Evolutionary conservation across 2,888 invertebrate genomes (phyloP), one percentile per base, ranked within the genome.

Genomic region (Hyposoter dolosus): DNA sequence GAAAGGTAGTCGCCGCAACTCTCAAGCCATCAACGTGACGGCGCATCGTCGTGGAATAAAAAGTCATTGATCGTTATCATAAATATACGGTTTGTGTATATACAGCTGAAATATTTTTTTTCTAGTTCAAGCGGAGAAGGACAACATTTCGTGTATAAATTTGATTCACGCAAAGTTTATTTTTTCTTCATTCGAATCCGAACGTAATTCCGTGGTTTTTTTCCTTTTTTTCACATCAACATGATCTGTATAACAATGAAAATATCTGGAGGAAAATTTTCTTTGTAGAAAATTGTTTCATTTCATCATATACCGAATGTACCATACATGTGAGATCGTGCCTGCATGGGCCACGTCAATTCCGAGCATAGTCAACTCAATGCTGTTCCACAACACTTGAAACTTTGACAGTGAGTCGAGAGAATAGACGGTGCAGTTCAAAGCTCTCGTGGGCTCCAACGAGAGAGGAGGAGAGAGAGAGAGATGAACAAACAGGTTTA

Each of bases 381-480:
- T 32, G 1, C n/a, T 23, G 45, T 56, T 40, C 40, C 45, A 28
- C 12, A 78, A n/a, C 69, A 40, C 69, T 78, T 43, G 15, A 66
- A 40, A 66, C 23, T 53, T 68, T 66, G 50, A 35, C 17, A 53
- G 23, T 17, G 40, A 66, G 5, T 65, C 66, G 23, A 68, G 35
- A 40, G 19, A 77, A 40, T 35, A 32, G 35, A n/a, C 40, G 28
- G 17, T 53, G 45, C 47, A 47, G 19, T 32, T 76, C n/a, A n/a
- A 10, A 76, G 45, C 23, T 43, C 74, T 60, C 60, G 43, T 40
- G 43, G 1, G 45, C 32, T 75, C 43, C 28, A 43, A 43, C 19
- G 63, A 65, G 76, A 76, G 63, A 76, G 47, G 32, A 15, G 35
- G 45, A 32, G 35, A 17, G 45, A 17, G 5, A 32, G 7, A 43